These are phyloP conservation scores for Scaptomyza cyrtandrae DNA, from an alignment of 2,888 invertebrate genomes.

Conservation along the genomic window DNA sequence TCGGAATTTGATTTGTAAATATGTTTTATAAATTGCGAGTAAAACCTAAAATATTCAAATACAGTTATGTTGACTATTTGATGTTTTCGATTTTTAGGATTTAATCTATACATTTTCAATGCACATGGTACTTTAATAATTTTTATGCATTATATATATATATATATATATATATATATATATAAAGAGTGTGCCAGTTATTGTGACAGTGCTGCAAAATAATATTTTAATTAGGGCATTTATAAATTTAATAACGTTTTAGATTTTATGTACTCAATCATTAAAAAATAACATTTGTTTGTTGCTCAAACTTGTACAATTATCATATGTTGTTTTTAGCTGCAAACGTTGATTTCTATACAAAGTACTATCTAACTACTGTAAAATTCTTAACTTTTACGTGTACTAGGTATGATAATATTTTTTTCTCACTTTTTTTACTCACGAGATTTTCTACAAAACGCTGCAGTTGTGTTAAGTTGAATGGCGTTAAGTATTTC, in stretches of 20 bases:
- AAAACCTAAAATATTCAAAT: slow-evolving; percentile 68
- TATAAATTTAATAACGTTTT: slow-evolving; percentile 55
- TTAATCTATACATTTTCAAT: slow-evolving; percentile 51
- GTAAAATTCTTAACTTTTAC: slow-evolving; percentile 73
- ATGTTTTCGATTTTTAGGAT: slow-evolving; percentile 40
- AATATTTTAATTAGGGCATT: slow-evolving; percentile 47
- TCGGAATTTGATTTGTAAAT: slow-evolving; percentile 60
- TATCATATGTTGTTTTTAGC: slow-evolving; percentile 53
- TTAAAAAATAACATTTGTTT: slow-evolving; percentile 70
- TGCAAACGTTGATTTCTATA: slow-evolving; percentile 78
- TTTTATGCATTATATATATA: slow-evolving; percentile 44
- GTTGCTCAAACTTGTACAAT: slow-evolving; percentile 60
- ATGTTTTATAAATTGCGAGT: slow-evolving; percentile 70
- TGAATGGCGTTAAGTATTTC: slow-evolving; percentile 61
- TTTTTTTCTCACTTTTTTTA: slow-evolving; percentile 39
- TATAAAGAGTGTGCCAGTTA: slow-evolving; percentile 40
- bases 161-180: slow-evolving; percentile 14
- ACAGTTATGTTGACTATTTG: slow-evolving; percentile 52
- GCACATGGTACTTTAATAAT: slow-evolving; percentile 44
- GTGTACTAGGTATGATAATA: slow-evolving; percentile 55
- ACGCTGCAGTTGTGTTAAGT: slow-evolving; percentile 60
- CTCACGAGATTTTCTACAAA: slow-evolving; percentile 70
- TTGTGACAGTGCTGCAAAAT: slow-evolving; percentile 71
- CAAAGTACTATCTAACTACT: slow-evolving; percentile 81
- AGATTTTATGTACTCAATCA: slow-evolving; percentile 29